These are phyloP conservation scores for Biston stratarius DNA, from an alignment of 2,888 invertebrate species.

Conservation along the genomic window DNA sequence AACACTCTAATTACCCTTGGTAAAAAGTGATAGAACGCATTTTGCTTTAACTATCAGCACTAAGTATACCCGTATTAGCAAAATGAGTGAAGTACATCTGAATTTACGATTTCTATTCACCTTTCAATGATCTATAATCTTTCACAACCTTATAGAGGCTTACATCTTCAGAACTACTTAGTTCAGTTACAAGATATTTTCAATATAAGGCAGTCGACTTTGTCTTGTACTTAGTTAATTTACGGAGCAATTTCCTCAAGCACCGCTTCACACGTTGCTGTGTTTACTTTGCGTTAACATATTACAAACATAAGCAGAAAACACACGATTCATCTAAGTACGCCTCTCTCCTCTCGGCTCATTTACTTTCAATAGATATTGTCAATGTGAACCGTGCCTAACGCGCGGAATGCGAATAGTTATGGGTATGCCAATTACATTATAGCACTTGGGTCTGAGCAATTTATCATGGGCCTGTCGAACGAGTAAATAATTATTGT, in stretches of 20 bases:
- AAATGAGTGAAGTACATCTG: no score
- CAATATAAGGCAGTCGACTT: no score
- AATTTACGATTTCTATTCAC: no score
- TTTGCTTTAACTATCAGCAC: no score
- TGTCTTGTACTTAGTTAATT: neutral
- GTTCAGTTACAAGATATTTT: no score
- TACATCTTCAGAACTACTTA: no score
- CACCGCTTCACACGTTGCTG: neutral
- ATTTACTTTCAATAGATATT: conserved; percentile 45
- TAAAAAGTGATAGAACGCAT: no score
- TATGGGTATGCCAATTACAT: conserved; percentile 42
- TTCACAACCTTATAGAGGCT: no score
- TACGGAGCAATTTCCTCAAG: neutral
- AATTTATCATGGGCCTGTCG: conserved; percentile 40
- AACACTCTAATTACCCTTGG: no score
- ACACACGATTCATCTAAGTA: conserved; percentile 26
- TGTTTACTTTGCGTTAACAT: conserved; percentile 7
- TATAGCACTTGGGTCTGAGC: conserved; percentile 37
- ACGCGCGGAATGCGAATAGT: conserved; percentile 36
- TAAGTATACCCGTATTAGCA: no score
- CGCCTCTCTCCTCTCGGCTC: conserved; percentile 27
- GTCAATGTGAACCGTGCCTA: conserved; percentile 43
- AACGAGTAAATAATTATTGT: conserved; percentile 38
- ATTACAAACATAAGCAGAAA: conserved; percentile 18
- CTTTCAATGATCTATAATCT: no score